A percentile compares a stretch with the other conserved stretches of the same genome.
phyloP scores from a whole-genome alignment of 2,888 invertebrate species.

The Barypeithes pellucidus region DNA sequence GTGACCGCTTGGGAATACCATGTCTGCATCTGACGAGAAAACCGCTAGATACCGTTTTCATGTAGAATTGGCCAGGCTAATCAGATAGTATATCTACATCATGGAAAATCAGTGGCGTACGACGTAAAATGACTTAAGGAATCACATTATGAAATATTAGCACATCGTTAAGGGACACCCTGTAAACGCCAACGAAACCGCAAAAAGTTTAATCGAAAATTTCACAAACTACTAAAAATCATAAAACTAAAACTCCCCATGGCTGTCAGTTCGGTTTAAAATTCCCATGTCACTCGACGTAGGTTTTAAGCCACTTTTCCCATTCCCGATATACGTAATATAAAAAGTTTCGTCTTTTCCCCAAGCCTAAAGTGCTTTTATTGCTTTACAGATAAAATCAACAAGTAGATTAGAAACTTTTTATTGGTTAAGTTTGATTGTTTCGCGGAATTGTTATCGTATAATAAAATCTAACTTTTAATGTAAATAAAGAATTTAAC shows the following conservation, averaged over 20 bases:
- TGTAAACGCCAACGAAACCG: neutral
- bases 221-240: neutral
- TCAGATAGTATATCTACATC: no score
- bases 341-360: slow-evolving; percentile 37
- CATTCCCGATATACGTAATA: slow-evolving; percentile 29
- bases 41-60: no score
- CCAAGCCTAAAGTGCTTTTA: slow-evolving; percentile 24
- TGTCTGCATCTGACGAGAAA: no score
- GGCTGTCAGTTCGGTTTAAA: slow-evolving; percentile 31
- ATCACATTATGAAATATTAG: no score
- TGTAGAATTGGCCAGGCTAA: no score
- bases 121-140: no score
- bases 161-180: no score
- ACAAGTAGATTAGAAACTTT: slow-evolving; percentile 51
- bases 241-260: slow-evolving; percentile 17
- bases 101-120: no score
- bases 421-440: slow-evolving; percentile 49
- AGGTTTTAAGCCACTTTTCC: slow-evolving; percentile 29
- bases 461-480: slow-evolving; percentile 31
- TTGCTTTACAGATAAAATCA: slow-evolving; percentile 42
- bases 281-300: slow-evolving; percentile 32
- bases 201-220: slow-evolving; percentile 17
- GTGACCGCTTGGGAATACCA: no score
- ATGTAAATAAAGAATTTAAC: neutral
- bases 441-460: slow-evolving; percentile 26